Evolutionary conservation across 2,113 vertebrate genomes (phyloP).

Genomic region (Oreochromis spilurus): DNA sequence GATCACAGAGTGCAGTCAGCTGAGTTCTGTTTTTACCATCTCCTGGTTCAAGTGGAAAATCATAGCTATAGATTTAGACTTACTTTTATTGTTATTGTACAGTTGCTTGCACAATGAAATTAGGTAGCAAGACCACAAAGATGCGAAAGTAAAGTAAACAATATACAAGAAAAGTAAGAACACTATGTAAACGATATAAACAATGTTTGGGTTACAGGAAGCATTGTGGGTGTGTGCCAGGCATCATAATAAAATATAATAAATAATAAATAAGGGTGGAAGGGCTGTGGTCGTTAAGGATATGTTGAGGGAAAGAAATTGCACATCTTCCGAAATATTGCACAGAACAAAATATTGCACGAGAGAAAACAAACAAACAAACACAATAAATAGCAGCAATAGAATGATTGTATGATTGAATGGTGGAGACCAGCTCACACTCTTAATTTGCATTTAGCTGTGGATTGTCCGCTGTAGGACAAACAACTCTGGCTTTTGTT

Average conservation of each 20-base stretch:
- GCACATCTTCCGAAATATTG: background rate
- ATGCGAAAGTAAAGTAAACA: background rate
- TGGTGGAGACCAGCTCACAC: background rate
- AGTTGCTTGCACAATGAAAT: background rate
- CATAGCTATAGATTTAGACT: background rate
- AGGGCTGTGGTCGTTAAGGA: background rate
- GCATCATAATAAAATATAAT: background rate
- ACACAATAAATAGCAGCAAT: background rate
- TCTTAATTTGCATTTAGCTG: background rate
- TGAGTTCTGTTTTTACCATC: rapidly evolving
- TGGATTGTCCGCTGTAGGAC: rapidly evolving
- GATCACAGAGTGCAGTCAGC: background rate
- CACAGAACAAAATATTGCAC: background rate
- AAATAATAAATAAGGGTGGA: background rate
- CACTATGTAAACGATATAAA: background rate
- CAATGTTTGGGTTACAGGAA: background rate
- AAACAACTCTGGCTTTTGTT: rapidly evolving
- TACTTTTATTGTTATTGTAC: background rate
- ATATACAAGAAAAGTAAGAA: background rate
- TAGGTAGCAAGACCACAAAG: background rate
- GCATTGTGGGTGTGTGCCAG: background rate
- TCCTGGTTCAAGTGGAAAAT: background rate
- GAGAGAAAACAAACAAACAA: background rate
- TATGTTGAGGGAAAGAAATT: background rate
- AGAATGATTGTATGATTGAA: background rate